Percentiles rank a stretch among this genome's conserved stretches.
phyloP scores from a whole-genome alignment of 2,797 vertebrate species.

The Hyperoplus lanceolatus region DNA sequence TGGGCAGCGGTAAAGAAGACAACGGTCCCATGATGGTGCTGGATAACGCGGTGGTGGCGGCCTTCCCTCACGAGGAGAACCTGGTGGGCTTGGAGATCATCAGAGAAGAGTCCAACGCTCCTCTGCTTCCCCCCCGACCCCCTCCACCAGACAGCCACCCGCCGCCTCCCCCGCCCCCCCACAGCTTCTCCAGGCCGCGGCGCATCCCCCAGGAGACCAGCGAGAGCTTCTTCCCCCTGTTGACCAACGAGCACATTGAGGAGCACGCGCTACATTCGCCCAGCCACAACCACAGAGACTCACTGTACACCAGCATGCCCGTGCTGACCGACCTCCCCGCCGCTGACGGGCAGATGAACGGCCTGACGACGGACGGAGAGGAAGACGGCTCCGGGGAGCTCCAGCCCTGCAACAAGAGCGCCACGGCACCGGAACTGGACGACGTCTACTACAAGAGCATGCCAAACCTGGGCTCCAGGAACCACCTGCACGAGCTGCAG shows the following conservation, averaged over 20 bases:
- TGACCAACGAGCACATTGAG: constrained; percentile 95
- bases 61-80: constrained; percentile 93
- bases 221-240: constrained; percentile 97
- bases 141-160: constrained; percentile 92
- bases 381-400: constrained; percentile 86
- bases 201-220: constrained; percentile 95
- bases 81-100: constrained; percentile 96
- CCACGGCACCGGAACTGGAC: constrained; percentile 88
- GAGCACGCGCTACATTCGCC: constrained; percentile 91
- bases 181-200: constrained; percentile 89
- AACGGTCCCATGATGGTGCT: constrained; percentile 86
- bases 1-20: constrained; percentile 78
- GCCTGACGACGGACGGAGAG: constrained; percentile 82
- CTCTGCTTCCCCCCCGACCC: constrained; percentile 91
- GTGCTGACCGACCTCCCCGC: constrained; percentile 90
- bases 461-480: constrained; percentile 97
- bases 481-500: constrained; percentile 95
- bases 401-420: constrained; percentile 91
- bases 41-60: constrained; percentile 85
- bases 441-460: constrained; percentile 99
- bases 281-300: constrained; percentile 95
- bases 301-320: constrained; percentile 98
- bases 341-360: constrained; percentile 88
- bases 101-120: constrained; percentile 95
- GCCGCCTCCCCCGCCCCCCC: constrained; percentile 86